Percentiles rank a stretch among this genome's conserved stretches.
Evolutionary conservation across 2,113 vertebrate genomes (phyloP).

Genomic region (Centropus unirufus): DNA sequence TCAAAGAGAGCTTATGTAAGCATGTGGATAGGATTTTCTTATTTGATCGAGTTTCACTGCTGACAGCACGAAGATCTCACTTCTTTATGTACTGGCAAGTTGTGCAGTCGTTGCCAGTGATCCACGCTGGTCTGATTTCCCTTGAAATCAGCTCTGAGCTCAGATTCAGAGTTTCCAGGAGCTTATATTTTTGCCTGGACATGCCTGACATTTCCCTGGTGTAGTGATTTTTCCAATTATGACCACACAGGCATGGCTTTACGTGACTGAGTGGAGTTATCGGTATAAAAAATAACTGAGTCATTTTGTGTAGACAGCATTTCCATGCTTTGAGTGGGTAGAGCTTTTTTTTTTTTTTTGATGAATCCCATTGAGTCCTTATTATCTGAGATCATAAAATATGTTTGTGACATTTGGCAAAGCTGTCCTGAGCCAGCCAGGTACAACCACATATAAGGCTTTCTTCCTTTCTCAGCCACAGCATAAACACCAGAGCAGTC

Average conservation of each 20-base stretch:
- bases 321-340: background rate
- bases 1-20: background rate
- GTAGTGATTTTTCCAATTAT: background rate
- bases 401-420: background rate
- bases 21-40: background rate
- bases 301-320: background rate
- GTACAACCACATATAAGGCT: background rate
- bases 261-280: background rate
- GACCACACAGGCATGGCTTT: background rate
- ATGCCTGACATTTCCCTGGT: background rate
- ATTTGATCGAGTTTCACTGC: background rate
- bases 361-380: background rate
- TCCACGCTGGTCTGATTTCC: background rate
- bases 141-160: background rate
- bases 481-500: background rate
- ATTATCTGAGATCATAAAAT: background rate
- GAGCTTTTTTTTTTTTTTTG: background rate
- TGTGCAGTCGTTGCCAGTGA: background rate
- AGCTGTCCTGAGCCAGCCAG: background rate
- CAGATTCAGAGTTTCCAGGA: background rate
- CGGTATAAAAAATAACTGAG: background rate
- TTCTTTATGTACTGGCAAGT: background rate
- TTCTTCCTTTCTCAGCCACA: background rate
- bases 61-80: background rate
- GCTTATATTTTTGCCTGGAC: background rate